These are phyloP conservation scores for Stomatorhinus ivindoensis DNA, from an alignment of 2,113 vertebrate species.

Conservation along the genomic window DNA sequence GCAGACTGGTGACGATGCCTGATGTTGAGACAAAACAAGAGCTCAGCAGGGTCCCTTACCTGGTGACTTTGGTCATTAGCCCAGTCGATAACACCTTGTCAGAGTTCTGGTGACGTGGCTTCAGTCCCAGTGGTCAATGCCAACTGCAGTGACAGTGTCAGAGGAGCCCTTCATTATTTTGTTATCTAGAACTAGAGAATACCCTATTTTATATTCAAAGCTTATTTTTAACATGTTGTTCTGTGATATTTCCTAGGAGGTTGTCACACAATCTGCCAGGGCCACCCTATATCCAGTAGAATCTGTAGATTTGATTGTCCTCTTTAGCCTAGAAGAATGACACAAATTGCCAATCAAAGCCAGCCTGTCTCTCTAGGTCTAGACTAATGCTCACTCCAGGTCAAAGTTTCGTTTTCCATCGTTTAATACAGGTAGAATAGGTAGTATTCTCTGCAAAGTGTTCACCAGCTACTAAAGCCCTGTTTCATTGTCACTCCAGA, in stretches of 20 bases:
- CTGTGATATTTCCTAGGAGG: constrained; percentile 23
- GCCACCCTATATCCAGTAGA: constrained; percentile 1
- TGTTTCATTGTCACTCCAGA: neutral
- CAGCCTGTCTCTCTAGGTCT: neutral
- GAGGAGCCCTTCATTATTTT: neutral
- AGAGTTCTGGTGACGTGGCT: neutral
- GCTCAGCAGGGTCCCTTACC: neutral
- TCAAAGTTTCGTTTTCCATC: neutral
- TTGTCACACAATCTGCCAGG: constrained; percentile 35
- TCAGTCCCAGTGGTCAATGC: neutral
- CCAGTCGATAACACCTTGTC: neutral
- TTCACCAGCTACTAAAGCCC: neutral
- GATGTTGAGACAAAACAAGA: neutral
- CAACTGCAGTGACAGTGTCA: neutral
- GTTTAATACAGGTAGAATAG: neutral
- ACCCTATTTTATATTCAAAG: neutral
- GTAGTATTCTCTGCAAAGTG: neutral
- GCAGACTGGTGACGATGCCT: neutral
- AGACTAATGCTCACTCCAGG: neutral
- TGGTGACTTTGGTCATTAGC: neutral
- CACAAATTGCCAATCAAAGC: constrained; percentile 35
- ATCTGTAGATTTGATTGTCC: constrained; percentile 44
- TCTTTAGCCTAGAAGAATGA: constrained; percentile 46
- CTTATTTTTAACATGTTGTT: constrained; percentile 11
- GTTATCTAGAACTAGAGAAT: neutral